Evolutionary conservation across 2,797 vertebrate species (phyloP), one percentile per base, ranked within the genome.

Genomic region (Macropus fuliginosus): DNA sequence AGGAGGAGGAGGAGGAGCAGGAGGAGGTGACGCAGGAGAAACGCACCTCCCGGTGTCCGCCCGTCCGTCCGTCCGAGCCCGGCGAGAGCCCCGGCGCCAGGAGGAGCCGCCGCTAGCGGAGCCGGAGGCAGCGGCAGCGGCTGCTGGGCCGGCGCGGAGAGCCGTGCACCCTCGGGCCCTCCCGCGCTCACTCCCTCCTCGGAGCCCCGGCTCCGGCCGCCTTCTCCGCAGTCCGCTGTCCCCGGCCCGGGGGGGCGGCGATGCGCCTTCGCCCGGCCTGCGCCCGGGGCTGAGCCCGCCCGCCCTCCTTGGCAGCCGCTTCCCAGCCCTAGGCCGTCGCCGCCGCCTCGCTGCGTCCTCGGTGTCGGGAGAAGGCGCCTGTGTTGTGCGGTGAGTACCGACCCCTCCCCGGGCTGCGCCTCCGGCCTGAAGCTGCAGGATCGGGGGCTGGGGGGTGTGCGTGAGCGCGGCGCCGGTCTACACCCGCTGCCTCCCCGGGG

Each of bases 11-110:
- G 98, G 97, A 97, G 98, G 97, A 97, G 97, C 96, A 91, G 97
- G 56, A 97, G 97, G 96, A 97, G 98, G 98, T 98, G 98, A 98
- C 97, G 98, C 99, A 99, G 99, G 99, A 99, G 99, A 99, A 99
- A 99, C 99, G 99, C 99, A 99, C 99, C 98, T 98, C 99, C 95
- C 95, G 96, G 96, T 97, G 97, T 93, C 92, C 74, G 74, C 66
- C 66, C 66, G 62, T n/a, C 56, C 59, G 31, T 34, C 66, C 66
- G 66, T 21, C 74, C 81, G 96, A 94, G 96, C 95, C 91, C 92
- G n/a, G 96, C 89, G 92, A 96, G 98, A 97, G 96, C 96, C 96
- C 95, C 95, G 94, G 97, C 93, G 74, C 0, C 91, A 81, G 91
- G 93, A 94, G 62, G 95, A 91, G 94, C 96, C 34, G 95, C 50